Conservation (phyloP, 2,113 vertebrate genomes). For the Urocynchramus pylzowi region DNA sequence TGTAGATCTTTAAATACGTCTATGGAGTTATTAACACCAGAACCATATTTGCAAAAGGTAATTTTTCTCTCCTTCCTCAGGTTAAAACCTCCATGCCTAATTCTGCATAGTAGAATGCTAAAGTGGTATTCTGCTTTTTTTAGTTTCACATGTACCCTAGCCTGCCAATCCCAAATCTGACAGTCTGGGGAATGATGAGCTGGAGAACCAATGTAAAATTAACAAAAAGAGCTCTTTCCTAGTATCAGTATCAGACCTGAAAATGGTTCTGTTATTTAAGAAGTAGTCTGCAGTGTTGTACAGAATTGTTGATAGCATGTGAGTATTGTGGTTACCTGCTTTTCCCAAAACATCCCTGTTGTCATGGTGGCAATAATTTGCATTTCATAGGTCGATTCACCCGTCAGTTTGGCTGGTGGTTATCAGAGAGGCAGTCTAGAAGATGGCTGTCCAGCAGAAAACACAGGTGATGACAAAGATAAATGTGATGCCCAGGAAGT, state of each 20-base stretch:
- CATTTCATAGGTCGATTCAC: constrained; percentile 49
- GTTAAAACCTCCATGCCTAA: not conserved
- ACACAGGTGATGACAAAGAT: not conserved
- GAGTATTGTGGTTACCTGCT: not conserved
- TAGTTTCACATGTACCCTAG: not conserved
- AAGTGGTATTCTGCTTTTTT: not conserved
- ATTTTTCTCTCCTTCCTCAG: not conserved
- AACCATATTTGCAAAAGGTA: constrained; percentile 74
- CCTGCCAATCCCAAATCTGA: not conserved
- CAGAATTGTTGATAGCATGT: not conserved
- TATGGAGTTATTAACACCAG: constrained; percentile 75
- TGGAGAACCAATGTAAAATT: not conserved
- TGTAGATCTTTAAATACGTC: constrained; percentile 68
- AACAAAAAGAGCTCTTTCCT: not conserved
- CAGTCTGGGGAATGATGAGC: not conserved
- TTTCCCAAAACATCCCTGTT: not conserved
- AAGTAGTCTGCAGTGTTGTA: not conserved
- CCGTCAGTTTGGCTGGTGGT: not conserved
- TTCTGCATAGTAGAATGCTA: not conserved
- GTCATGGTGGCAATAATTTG: not conserved
- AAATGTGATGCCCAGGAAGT: not conserved
- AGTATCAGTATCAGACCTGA: not conserved
- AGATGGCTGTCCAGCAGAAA: not conserved
- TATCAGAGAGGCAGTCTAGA: not conserved
- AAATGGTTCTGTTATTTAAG: not conserved